Base-by-base conservation (phyloP, 1,140 invertebrate species). In the Neodiprion virginianus region DNA sequence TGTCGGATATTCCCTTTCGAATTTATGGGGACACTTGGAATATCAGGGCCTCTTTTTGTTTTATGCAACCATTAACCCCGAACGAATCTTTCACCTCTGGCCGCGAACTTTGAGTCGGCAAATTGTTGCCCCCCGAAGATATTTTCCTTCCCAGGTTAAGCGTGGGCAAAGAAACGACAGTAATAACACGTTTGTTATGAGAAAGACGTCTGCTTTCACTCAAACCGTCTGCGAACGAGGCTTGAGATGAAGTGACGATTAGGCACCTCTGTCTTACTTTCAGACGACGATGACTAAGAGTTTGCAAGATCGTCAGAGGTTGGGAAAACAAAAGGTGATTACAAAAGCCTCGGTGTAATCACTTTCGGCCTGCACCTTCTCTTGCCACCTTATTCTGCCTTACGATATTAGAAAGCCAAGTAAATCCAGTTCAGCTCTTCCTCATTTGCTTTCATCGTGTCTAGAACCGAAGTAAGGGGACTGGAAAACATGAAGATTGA, bases 21-120 rank as follows among this genome's bases (percentile, higher is more conserved):
- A 61, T 61, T 61, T 61, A 61, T 61, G 53, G n/a, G 53, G 53
- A 61, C n/a, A 61, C n/a, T 61, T 61, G 11, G 53, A 17, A 61
- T 8, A 14, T 61, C 53, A 61, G 53, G 53, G 11, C 7, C n/a
- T 17, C n/a, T 8, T 61, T 61, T 40, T 40, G 28, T 40, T 40
- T 61, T 61, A 61, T 61, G 53, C 53, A 14, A 61, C 53, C 53
- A 61, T 61, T 61, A 61, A 61, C 53, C 53, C 8, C 53, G 4
- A 61, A 8, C 53, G 53, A 61, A 61, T 61, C 53, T 61, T 61
- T 61, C n/a, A 14, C 53, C 5, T 8, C 11, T 17, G 53, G 53
- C 53, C n/a, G 53, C 11, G 53, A 61, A 17, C n/a, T 17, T 17
- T 17, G 53, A 17, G 8, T 4, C 5, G 4, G 3, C 53, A 61